A percentile compares a stretch with the other conserved stretches of the same genome.
Evolutionary conservation across 2,113 vertebrate species (phyloP).

Genomic region (Eonycteris spelaea): DNA sequence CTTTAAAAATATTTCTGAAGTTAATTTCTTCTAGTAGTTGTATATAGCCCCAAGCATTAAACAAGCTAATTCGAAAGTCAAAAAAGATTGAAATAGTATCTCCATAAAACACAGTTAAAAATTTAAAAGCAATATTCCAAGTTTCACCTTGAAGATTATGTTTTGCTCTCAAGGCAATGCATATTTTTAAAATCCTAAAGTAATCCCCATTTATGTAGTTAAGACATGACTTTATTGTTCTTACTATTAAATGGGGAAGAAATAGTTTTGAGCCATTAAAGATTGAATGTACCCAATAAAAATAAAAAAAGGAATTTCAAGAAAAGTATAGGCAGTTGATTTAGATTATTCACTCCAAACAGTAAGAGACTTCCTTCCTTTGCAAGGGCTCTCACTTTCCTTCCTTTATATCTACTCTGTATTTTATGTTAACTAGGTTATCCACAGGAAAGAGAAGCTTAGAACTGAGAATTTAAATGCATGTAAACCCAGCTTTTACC

Average conservation of each 20-base stretch:
- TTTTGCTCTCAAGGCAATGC: constrained; percentile 61
- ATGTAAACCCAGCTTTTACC: background rate
- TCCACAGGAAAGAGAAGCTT: background rate
- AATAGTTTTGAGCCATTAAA: constrained; percentile 13
- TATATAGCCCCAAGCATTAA: constrained; percentile 50
- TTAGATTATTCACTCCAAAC: background rate
- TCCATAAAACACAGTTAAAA: constrained; percentile 65
- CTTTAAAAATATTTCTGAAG: constrained; percentile 47
- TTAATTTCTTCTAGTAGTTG: constrained; percentile 41
- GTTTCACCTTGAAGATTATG: constrained; percentile 63
- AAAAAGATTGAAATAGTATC: constrained; percentile 57
- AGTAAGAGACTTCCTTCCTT: background rate
- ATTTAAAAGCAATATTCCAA: constrained; percentile 68
- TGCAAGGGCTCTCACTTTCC: background rate
- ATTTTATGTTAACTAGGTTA: background rate
- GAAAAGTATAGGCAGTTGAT: background rate
- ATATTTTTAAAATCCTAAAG: constrained; percentile 66
- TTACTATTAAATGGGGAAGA: constrained; percentile 17
- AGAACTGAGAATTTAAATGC: background rate
- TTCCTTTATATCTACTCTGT: background rate
- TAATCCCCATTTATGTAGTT: constrained; percentile 36
- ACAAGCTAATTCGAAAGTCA: constrained; percentile 62
- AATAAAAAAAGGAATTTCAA: background rate
- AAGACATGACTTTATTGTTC: constrained; percentile 68
- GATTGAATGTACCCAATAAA: background rate